phyloP scores from a whole-genome alignment of 1,140 invertebrate species.

The Drosophila pallidifrons region DNA sequence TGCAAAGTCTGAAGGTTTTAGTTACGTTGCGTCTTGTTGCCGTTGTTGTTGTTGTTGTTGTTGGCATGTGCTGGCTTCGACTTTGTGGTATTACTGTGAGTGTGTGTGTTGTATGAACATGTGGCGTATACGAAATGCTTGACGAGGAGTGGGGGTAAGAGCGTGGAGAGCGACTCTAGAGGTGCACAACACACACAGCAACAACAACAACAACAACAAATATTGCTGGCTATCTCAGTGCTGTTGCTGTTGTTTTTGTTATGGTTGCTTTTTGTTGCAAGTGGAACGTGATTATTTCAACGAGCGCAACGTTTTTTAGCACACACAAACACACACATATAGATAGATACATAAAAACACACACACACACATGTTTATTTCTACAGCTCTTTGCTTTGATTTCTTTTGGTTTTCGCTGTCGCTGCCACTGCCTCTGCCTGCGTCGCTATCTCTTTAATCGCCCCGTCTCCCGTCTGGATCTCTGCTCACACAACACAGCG shows the following conservation, averaged over 20 bases:
- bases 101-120: constrained; percentile 15
- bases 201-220: constrained; percentile 39
- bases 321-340: constrained; percentile 36
- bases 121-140: constrained; percentile 2
- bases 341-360: constrained; percentile 8
- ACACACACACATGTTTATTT: constrained; percentile 14
- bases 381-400: constrained; percentile 60
- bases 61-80: constrained; percentile 47
- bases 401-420: constrained; percentile 50
- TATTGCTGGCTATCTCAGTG: constrained; percentile 60
- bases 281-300: constrained; percentile 78
- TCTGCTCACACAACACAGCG: not conserved
- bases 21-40: constrained; percentile 52
- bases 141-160: not conserved
- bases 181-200: constrained; percentile 32
- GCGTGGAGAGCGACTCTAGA: constrained; percentile 16
- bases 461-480: too few relatives aligned
- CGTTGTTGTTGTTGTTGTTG: constrained; percentile 45
- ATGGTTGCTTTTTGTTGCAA: constrained; percentile 67
- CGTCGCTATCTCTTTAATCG: too few relatives aligned
- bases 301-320: constrained; percentile 65
- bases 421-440: not conserved
- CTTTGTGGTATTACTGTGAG: constrained; percentile 13
- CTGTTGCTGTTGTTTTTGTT: constrained; percentile 46
- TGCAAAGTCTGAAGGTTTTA: constrained; percentile 68